These are phyloP conservation scores for Mamestra configurata DNA, from an alignment of 1,140 invertebrate genomes.

Conservation along the genomic window DNA sequence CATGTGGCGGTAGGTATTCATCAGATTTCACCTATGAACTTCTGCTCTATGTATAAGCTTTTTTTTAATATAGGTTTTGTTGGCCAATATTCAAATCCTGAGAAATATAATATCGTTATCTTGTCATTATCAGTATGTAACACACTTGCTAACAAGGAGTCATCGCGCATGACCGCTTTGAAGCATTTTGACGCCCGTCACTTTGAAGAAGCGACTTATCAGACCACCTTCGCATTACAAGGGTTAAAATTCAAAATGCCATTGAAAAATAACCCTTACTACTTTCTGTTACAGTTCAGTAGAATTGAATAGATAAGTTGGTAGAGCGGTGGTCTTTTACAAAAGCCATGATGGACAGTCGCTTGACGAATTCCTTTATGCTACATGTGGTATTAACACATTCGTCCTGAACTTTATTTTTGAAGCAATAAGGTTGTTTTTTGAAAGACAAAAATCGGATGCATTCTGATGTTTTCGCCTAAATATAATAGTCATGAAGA, in stretches of 20 bases:
- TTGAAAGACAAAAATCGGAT: neutral
- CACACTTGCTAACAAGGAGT: constrained; percentile 82
- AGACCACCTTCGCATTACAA: constrained; percentile 68
- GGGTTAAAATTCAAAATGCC: constrained; percentile 54
- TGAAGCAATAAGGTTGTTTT: constrained; percentile 48
- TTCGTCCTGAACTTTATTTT: neutral
- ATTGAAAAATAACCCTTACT: constrained; percentile 58
- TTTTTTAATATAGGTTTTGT: no score
- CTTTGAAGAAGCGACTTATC: constrained; percentile 67
- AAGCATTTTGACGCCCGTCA: constrained; percentile 80
- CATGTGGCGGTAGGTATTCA: no score
- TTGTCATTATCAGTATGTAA: constrained; percentile 72
- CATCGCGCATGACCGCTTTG: constrained; percentile 80
- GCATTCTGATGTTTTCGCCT: constrained; percentile 35
- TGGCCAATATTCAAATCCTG: constrained; percentile 12
- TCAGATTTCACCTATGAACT: neutral
- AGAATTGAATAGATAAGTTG: constrained; percentile 48
- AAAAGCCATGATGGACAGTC: constrained; percentile 77
- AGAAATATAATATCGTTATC: constrained; percentile 65
- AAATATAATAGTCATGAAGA: constrained; percentile 71
- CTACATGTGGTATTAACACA: constrained; percentile 47
- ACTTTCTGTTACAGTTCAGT: constrained; percentile 47
- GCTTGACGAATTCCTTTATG: constrained; percentile 82
- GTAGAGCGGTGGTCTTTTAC: constrained; percentile 66
- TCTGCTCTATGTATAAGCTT: no score